Evolutionary conservation across 53 echinoderm and acorn worm genomes (phyloP).

Genomic region (Echinarachnius parma): DNA sequence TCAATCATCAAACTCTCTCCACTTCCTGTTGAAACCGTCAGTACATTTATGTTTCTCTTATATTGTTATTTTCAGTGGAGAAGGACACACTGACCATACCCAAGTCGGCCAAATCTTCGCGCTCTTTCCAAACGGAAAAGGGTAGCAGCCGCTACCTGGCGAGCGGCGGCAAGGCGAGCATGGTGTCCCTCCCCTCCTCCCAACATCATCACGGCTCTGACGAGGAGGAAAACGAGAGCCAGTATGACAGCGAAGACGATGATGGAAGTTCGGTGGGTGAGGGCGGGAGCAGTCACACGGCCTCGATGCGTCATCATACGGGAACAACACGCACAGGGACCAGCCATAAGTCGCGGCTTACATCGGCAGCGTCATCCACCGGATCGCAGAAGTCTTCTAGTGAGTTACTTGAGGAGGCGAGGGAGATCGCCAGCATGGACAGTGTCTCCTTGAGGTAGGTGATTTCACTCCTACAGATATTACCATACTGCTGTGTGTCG

Average conservation of each 20-base stretch:
- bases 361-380: conserved; percentile 46
- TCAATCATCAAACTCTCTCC: too few relatives aligned
- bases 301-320: conserved; percentile 29
- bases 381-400: conserved; percentile 80
- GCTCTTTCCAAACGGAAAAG: conserved; percentile 13
- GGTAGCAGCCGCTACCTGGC: neutral
- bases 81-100: conserved; percentile 18
- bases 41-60: too few relatives aligned
- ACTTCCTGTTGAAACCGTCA: too few relatives aligned
- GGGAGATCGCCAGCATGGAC: conserved; percentile 81
- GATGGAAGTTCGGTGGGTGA: conserved; percentile 21
- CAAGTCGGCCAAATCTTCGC: conserved; percentile 27
- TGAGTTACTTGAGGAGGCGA: conserved; percentile 85
- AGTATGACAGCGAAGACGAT: conserved; percentile 35
- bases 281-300: neutral
- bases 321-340: conserved; percentile 5
- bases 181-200: conserved; percentile 33
- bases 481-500: too few relatives aligned
- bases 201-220: conserved; percentile 31
- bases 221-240: conserved; percentile 46
- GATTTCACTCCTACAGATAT: too few relatives aligned
- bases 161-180: conserved; percentile 43
- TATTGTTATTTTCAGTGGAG: too few relatives aligned
- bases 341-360: conserved; percentile 31
- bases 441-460: conserved; percentile 55